These are phyloP conservation scores for Phymatocera aterrima DNA, from an alignment of 2,888 invertebrate genomes.

Conservation along the genomic window DNA sequence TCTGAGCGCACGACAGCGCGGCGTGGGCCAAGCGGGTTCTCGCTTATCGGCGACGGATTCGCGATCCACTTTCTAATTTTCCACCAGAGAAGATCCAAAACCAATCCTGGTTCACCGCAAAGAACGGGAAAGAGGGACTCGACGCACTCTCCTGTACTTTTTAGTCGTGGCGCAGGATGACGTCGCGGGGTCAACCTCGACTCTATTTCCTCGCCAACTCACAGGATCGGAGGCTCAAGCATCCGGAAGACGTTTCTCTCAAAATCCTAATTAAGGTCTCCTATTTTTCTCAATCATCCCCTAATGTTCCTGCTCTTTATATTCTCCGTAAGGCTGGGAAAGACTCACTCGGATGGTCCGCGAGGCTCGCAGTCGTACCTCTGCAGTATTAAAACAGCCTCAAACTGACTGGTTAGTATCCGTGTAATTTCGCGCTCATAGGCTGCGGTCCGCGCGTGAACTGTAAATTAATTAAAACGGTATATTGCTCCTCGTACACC, in stretches of 20 bases:
- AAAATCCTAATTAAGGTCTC: not conserved
- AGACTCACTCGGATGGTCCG: not conserved
- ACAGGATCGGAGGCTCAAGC: too few relatives aligned
- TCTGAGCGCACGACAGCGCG: not conserved
- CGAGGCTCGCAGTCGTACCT: not conserved
- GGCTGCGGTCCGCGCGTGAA: slow-evolving; percentile 37
- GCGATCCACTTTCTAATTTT: slow-evolving; percentile 46
- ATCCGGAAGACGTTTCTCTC: not conserved
- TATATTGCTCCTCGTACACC: slow-evolving; percentile 27
- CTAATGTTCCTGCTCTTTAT: not conserved
- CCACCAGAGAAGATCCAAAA: slow-evolving; percentile 46
- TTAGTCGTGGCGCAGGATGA: too few relatives aligned
- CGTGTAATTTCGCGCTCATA: slow-evolving; percentile 36
- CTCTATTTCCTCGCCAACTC: too few relatives aligned
- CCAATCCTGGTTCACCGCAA: slow-evolving; percentile 43
- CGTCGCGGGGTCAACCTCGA: too few relatives aligned
- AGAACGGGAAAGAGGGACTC: slow-evolving; percentile 40
- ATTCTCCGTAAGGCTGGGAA: not conserved
- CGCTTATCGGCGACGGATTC: slow-evolving; percentile 41
- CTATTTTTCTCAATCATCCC: not conserved
- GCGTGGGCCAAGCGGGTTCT: too few relatives aligned
- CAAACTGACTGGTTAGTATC: slow-evolving; percentile 33
- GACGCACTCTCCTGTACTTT: too few relatives aligned
- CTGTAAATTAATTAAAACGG: slow-evolving; percentile 44
- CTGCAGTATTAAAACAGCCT: not conserved